Base-by-base conservation (phyloP, 2,888 invertebrate species). In the Ormyrus nitidulus region DNA sequence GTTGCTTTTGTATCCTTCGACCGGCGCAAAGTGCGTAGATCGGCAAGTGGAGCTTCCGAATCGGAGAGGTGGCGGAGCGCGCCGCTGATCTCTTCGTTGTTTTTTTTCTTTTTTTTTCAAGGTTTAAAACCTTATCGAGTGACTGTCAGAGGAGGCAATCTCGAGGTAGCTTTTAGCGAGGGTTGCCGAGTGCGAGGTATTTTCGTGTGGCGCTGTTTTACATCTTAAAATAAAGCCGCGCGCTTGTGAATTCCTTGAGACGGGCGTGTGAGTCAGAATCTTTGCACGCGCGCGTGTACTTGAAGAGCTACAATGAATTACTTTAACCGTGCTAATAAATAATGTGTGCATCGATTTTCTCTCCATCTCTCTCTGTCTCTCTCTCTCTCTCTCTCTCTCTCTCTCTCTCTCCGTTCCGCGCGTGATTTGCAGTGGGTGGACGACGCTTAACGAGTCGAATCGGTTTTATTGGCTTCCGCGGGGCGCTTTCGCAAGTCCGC, bases 271-370 rank as follows among this genome's bases (percentile, higher is more conserved):
- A 56, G 56, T 56, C 34, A 34, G 34, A 34, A 34, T 34, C 34
- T 34, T 34, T 34, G 34, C 34, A 34, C 34, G 34, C 34, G 34
- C 34, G 34, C 34, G 34, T 34, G 34, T 4, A 34, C 34, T 34
- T 34, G 34, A 34, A 2, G 34, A 34, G 34, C 34, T 19, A 34
- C 48, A 65, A 49, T 13, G 61, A 73, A 46, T 7, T 10, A 56
- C 44, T 54, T 53, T 72, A 13, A 51, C n/a, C 53, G 51, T 11
- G 71, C 44, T 54, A 54, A 34, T 58, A 58, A 65, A 62, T 58
- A 56, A 34, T 10, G 46, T 9, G 56, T 6, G 13, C 65, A 74
- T 74, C 34, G 74, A 74, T 65, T 56, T 65, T n/a, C 48, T 13
- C 13, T 13, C 9, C n/a, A 65, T 44, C 19, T 7, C 19, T 19